Percentiles rank a stretch among this genome's conserved stretches.
Conservation (phyloP, 2,888 invertebrate genomes). For the Drosophila hawaiiensis region DNA sequence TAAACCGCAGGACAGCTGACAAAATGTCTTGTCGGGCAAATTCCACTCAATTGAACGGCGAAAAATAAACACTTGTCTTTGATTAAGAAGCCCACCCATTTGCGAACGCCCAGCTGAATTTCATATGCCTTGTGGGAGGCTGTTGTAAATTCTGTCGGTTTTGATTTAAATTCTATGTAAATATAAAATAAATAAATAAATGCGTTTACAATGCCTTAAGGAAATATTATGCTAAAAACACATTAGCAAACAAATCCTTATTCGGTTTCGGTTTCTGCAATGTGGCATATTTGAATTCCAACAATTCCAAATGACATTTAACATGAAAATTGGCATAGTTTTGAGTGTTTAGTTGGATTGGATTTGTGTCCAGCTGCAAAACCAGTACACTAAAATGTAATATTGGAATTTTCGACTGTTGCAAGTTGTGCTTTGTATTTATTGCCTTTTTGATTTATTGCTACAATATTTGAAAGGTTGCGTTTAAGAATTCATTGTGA, state of each 20-base stretch:
- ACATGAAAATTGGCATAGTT: constrained; percentile 27
- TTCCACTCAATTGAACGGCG: constrained; percentile 53
- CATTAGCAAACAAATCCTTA: constrained; percentile 10
- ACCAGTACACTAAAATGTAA: constrained; percentile 23
- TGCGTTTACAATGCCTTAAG: constrained; percentile 20
- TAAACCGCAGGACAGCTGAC: constrained; percentile 49
- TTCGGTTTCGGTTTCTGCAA: background rate
- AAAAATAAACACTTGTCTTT: constrained; percentile 56
- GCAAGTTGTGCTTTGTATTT: constrained; percentile 23
- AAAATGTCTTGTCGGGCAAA: constrained; percentile 39
- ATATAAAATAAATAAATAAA: constrained; percentile 46
- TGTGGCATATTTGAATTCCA: constrained; percentile 1
- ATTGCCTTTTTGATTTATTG: background rate
- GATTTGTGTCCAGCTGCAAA: constrained; percentile 35
- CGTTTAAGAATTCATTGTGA: background rate
- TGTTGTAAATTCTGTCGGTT: constrained; percentile 30
- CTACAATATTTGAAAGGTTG: constrained; percentile 3
- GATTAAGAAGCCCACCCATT: constrained; percentile 20
- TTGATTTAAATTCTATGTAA: constrained; percentile 47
- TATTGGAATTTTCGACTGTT: background rate
- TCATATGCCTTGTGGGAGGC: constrained; percentile 17
- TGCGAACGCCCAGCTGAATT: constrained; percentile 1
- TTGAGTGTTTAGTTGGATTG: constrained; percentile 6
- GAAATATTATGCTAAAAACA: constrained; percentile 19
- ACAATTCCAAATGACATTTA: constrained; percentile 19